Conservation (phyloP, 1,140 invertebrate species). For the Drosophila neocordata region DNA sequence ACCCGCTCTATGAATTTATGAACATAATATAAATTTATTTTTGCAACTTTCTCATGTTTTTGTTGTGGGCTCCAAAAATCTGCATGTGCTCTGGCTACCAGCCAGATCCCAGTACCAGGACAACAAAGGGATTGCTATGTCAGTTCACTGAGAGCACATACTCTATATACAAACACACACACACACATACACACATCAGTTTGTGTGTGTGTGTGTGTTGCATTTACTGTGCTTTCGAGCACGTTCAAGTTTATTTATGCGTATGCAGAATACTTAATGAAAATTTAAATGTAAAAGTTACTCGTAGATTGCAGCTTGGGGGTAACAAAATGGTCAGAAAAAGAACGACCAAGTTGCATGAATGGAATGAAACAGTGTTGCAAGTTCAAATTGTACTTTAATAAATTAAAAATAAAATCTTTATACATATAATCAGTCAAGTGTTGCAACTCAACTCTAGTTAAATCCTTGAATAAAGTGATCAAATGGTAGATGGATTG, state of each 20-base stretch:
- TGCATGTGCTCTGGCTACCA: conserved; percentile 50
- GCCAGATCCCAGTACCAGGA: conserved; percentile 30
- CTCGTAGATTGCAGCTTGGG: conserved; percentile 55
- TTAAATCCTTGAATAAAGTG: neutral
- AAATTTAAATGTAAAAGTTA: conserved; percentile 82
- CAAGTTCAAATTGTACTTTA: neutral
- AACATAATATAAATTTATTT: conserved; percentile 83
- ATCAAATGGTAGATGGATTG: neutral
- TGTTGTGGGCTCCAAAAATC: conserved; percentile 68
- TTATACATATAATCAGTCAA: neutral
- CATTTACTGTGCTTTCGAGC: conserved; percentile 71
- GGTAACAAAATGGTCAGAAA: neutral
- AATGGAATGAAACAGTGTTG: neutral
- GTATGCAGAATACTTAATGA: conserved; percentile 82
- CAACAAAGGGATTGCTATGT: conserved; percentile 77
- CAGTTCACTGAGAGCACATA: conserved; percentile 42
- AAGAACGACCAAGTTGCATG: neutral
- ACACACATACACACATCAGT: conserved; percentile 6
- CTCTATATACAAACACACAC: conserved; percentile 8
- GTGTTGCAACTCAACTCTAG: neutral
- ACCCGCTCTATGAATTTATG: conserved; percentile 81
- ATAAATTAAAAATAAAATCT: conserved; percentile 13
- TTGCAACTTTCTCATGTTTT: conserved; percentile 80
- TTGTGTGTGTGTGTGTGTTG: conserved; percentile 39
- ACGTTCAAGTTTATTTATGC: conserved; percentile 82